Conservation (phyloP, 2,888 invertebrate genomes). For the Crossocerus cetratus region DNA sequence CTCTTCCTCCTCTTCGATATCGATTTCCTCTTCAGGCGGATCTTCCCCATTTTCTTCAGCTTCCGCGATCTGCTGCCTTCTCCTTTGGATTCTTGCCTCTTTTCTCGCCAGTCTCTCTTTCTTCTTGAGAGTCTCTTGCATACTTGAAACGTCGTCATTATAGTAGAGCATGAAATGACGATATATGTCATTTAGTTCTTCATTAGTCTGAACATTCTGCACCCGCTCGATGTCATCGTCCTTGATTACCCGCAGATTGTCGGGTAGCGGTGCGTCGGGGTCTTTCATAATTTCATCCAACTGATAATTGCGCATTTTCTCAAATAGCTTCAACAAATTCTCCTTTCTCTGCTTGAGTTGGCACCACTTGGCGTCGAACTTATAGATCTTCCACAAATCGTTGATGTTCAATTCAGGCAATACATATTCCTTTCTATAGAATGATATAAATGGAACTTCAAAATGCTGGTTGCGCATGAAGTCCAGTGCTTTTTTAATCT, state of each 20-base stretch:
- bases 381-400: constrained; percentile 98
- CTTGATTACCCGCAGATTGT: constrained; percentile 88
- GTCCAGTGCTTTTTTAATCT: constrained; percentile 95
- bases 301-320: constrained; percentile 95
- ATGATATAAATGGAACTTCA: constrained; percentile 99
- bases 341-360: constrained; percentile 91
- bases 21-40: constrained; percentile 80
- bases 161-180: constrained; percentile 96
- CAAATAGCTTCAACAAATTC: constrained; percentile 88
- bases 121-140: constrained; percentile 86
- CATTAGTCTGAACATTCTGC: constrained; percentile 87
- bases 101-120: constrained; percentile 83
- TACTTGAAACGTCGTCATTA: constrained; percentile 88
- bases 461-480: constrained; percentile 97
- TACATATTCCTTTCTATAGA: constrained; percentile 98
- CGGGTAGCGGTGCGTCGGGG: constrained; percentile 90
- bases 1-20: constrained; percentile 79
- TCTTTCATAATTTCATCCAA: constrained; percentile 88
- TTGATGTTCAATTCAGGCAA: constrained; percentile 95
- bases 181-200: constrained; percentile 95
- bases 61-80: constrained; percentile 79
- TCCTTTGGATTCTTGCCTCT: constrained; percentile 78
- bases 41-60: constrained; percentile 83
- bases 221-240: constrained; percentile 91
- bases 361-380: constrained; percentile 96